phyloP scores from a whole-genome alignment of 2,113 vertebrate species.

The Protobothrops flavoviridis region DNA sequence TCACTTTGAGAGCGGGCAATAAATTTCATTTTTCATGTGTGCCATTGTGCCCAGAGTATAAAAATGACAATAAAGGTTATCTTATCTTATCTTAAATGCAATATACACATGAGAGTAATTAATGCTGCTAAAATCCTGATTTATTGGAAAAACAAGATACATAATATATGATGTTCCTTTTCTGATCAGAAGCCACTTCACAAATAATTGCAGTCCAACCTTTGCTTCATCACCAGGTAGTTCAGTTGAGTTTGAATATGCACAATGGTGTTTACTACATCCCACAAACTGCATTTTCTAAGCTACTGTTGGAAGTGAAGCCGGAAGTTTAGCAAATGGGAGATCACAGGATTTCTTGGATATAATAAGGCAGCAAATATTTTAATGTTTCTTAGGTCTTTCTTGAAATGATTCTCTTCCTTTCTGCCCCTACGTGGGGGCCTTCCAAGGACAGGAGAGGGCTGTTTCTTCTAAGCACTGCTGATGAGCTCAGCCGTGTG shows the following conservation, averaged over 20 bases:
- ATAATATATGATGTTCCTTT: not conserved
- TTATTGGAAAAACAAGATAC: slow-evolving; percentile 14
- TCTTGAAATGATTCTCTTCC: not conserved
- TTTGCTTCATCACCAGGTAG: not conserved
- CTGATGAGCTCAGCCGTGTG: not conserved
- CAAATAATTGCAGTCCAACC: not conserved
- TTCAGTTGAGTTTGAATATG: not conserved
- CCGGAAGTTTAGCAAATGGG: not conserved
- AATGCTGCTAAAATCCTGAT: slow-evolving; percentile 26
- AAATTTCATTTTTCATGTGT: too few relatives aligned
- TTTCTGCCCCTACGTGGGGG: not conserved
- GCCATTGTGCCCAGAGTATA: too few relatives aligned
- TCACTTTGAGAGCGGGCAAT: too few relatives aligned
- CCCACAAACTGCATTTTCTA: not conserved
- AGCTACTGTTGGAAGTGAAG: not conserved
- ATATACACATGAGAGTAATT: not conserved
- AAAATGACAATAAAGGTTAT: too few relatives aligned
- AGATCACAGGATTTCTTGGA: not conserved
- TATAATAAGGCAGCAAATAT: slow-evolving; percentile 2
- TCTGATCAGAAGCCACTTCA: not conserved
- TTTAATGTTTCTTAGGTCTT: not conserved
- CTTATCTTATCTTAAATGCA: not conserved
- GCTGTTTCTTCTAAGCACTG: not conserved
- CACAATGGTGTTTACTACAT: not conserved
- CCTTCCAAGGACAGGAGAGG: not conserved